Base-by-base conservation (phyloP, 2,797 vertebrate species). In the Yasuhikotakia modesta region DNA sequence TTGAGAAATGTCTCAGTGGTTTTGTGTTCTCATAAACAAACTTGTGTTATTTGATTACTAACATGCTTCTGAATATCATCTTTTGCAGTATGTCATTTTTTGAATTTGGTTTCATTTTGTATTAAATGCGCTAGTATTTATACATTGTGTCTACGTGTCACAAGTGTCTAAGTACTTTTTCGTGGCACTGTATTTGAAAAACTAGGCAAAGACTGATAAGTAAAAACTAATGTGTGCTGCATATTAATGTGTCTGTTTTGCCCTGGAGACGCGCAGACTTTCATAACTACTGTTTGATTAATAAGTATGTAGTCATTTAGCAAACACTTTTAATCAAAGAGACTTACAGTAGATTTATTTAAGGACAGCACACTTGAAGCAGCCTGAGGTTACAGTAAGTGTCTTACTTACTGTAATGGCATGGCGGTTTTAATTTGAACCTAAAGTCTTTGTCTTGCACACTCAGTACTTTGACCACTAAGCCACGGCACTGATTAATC, bases 401-500 rank as follows among this genome's bases (percentile, higher is more conserved):
- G 35, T 14, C 10, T 60, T n/a, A 22, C 61, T 67, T 39, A 39
- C 6, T 39, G 35, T 39, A 16, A 67, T 24, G 21, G 17, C 48
- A 27, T 32, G 17, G 2, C 16, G 3, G 3, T 45, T 21, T 55
- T 30, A 14, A 32, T 74, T 65, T 27, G 12, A 52, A 53, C 17
- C 30, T 65, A n/a, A 19, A 74, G 39, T 60, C 60, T 55, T 67
- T 64, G 55, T 50, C 32, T 45, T 52, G 7, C 48, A 53, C 21
- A 65, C 48, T 19, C 61, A 61, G 14, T 35, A 35, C 60, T n/a
- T 24, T 2, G 22, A 66, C 39, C 73, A 55, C 48, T 43, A 19
- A 65, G 32, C 32, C 35, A 75, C 73, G n/a, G 30, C 32, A 55
- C 73, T 65, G 63, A 57, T 76, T 46, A 57, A 76, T 75, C 22